These are phyloP conservation scores for Sitta carolinensis DNA, from an alignment of 2,797 vertebrate genomes.

Conservation along the genomic window DNA sequence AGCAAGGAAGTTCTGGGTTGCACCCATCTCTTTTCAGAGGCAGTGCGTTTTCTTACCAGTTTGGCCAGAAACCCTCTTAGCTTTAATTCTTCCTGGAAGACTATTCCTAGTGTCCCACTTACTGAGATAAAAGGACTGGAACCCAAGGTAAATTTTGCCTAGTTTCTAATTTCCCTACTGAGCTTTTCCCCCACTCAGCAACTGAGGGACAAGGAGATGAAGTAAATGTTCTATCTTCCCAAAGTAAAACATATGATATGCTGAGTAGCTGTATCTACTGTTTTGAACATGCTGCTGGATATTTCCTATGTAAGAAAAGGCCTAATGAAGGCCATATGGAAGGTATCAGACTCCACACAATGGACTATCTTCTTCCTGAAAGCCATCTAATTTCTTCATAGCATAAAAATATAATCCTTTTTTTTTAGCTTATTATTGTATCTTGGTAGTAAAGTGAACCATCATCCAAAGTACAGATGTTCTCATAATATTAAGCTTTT, in stretches of 20 bases:
- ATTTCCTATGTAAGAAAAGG: neutral
- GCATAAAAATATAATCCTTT: neutral
- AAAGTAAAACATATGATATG: neutral
- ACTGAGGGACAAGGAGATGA: neutral
- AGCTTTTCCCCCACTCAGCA: neutral
- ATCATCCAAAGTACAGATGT: neutral
- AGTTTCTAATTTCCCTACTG: neutral
- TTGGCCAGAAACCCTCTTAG: neutral
- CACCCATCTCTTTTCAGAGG: neutral
- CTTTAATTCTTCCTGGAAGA: neutral
- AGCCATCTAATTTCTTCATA: neutral
- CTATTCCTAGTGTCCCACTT: neutral
- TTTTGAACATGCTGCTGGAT: neutral
- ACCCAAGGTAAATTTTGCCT: neutral
- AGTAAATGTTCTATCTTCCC: neutral
- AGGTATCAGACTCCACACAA: neutral
- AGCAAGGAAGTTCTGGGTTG: neutral
- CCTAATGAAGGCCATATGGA: neutral
- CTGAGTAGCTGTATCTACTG: neutral
- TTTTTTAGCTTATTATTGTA: neutral
- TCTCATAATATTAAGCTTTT: neutral
- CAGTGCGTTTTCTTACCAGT: neutral
- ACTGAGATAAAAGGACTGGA: neutral
- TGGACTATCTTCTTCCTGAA: neutral
- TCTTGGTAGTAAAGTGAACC: neutral